Evolutionary conservation across 2,888 invertebrate species (phyloP), one percentile per base, ranked within the genome.

Genomic region (Bellardia bayeri): DNA sequence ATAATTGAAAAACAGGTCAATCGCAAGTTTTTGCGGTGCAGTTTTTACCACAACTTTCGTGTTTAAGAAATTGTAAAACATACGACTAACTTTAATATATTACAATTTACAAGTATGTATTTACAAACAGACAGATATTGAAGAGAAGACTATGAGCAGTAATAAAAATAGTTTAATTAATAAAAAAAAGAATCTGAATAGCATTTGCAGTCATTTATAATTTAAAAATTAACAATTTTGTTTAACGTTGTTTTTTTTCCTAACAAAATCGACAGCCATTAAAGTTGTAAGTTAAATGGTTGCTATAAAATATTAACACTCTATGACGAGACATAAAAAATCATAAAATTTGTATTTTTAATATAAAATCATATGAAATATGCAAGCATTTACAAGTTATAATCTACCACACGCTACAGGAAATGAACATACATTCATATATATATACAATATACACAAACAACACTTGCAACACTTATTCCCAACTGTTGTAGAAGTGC

Each of bases 381-480:
- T 83, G 69, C 78, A 68, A 78, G 37, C 78, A 56, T 56, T 83
- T 78, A 83, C 54, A 71, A 71, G 78, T 56, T 64, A 64, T 83
- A 83, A 83, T 83, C 54, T 78, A 45, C 63, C 71, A 72, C 83
- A 78, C 71, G 83, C 83, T 69, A 76, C 61, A 82, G 76, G 56
- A 81, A 54, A 72, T 72, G 14, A 71, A 71, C n/a, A 11, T 3
- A 40, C 7, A 30, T 30, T 64, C 3, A 2, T 16, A 58, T n/a
- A 61, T 40, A 37, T n/a, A 51, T 11, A n/a, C n/a, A n/a, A n/a
- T n/a, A 30, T 7, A 23, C 37, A 49, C 23, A 68, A 4, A 51
- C 14, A 68, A n/a, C 40, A 76, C 16, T 83, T 71, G 71, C 83
- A 83, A 83, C 83, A 78, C 56, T 78, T 83, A 83, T 83, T 78